A percentile compares a stretch with the other conserved stretches of the same genome.
These are phyloP conservation scores for Acipenser oxyrinchus DNA, from an alignment of 2,797 vertebrate genomes.

Conservation along the genomic window DNA sequence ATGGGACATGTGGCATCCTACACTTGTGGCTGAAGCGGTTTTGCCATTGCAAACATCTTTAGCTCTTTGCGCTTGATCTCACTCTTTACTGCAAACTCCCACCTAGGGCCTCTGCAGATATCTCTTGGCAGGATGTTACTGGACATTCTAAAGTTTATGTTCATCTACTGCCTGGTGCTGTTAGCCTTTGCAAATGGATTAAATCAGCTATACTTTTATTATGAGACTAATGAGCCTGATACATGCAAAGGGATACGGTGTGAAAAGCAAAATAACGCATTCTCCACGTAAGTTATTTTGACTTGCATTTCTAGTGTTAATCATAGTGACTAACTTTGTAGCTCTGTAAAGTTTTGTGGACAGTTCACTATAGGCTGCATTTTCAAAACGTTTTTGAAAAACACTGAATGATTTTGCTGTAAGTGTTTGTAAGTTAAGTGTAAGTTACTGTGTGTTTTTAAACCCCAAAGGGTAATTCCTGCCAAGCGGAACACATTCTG, in stretches of 20 bases:
- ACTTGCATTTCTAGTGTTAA: background rate
- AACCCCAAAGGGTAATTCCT: too few species aligned
- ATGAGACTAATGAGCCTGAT: constrained; percentile 44
- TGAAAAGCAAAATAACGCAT: constrained; percentile 84
- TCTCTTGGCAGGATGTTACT: constrained; percentile 93
- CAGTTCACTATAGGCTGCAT: too few species aligned
- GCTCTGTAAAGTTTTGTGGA: too few species aligned
- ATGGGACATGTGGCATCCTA: constrained; percentile 96
- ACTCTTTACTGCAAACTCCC: constrained; percentile 95
- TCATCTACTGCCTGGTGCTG: constrained; percentile 95
- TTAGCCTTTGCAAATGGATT: constrained; percentile 94
- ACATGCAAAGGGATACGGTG: constrained; percentile 86
- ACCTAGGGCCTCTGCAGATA: constrained; percentile 94
- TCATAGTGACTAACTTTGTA: background rate
- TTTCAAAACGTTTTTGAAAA: too few species aligned
- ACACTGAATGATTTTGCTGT: too few species aligned
- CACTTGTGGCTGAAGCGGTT: constrained; percentile 85
- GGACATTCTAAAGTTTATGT: constrained; percentile 97
- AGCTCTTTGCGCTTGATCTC: constrained; percentile 94
- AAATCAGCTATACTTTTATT: constrained; percentile 95
- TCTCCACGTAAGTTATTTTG: constrained; percentile 79
- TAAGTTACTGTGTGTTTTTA: too few species aligned
- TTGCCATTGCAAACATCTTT: constrained; percentile 96
- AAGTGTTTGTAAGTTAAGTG: too few species aligned
- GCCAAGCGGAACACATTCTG: too few species aligned